Conservation (phyloP, 2,113 vertebrate genomes). For the Caracal caracal region DNA sequence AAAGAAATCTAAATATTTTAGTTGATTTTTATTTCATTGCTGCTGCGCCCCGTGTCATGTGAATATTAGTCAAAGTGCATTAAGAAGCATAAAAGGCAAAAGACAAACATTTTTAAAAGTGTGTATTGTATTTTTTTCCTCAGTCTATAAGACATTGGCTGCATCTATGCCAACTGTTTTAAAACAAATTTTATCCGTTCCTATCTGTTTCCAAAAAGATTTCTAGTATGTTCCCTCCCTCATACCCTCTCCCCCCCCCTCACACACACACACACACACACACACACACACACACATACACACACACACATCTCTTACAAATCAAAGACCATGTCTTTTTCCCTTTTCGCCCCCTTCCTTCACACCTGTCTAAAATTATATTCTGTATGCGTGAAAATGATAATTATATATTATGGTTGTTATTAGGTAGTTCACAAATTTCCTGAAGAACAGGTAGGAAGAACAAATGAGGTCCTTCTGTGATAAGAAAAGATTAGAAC, state of each 20-base stretch:
- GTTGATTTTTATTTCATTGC: slow-evolving; percentile 50
- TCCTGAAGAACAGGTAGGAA: background rate
- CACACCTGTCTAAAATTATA: slow-evolving; percentile 22
- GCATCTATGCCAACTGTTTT: background rate
- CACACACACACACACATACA: background rate
- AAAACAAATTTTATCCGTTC: background rate
- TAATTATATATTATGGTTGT: slow-evolving; percentile 7
- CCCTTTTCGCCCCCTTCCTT: background rate
- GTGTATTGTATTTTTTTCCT: background rate
- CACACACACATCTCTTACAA: background rate
- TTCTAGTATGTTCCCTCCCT: background rate
- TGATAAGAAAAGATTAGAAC: background rate
- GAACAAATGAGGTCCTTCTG: background rate
- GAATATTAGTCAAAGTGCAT: slow-evolving; percentile 1
- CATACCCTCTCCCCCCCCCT: rapidly evolving
- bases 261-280: background rate
- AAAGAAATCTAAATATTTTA: slow-evolving; percentile 23
- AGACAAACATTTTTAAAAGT: background rate
- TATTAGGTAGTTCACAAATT: background rate
- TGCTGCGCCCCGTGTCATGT: background rate
- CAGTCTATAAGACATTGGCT: background rate
- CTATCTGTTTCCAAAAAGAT: background rate
- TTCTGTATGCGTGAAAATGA: slow-evolving; percentile 23
- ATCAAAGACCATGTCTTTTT: background rate
- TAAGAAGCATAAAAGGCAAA: slow-evolving; percentile 27